Evolutionary conservation across 1,140 invertebrate genomes (phyloP), one percentile per base, ranked within the genome.

Genomic region (Philotrypesis tridentata): DNA sequence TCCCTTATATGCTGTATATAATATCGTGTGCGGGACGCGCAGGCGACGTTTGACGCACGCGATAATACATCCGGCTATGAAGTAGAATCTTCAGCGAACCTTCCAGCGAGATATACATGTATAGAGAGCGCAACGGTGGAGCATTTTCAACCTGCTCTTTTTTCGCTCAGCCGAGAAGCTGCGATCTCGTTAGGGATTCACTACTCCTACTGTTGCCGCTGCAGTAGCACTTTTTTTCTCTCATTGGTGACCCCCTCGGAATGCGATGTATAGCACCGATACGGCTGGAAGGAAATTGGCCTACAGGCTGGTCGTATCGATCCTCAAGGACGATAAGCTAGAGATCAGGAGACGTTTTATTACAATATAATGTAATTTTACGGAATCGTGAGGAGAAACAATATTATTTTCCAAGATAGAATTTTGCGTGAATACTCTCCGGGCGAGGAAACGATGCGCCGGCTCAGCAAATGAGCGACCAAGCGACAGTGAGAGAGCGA

Each of bases 1-100:
- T 31, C 5, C 43, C n/a, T n/a, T n/a, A n/a, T n/a, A n/a, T n/a
- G 21, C n/a, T n/a, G 33, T 61, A 40, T 21, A 8, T 65, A 65
- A 8, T n/a, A n/a, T n/a, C n/a, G n/a, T n/a, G 27, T 9, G 9
- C 61, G 6, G 25, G 11, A 27, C 11, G 12, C 40, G 3, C 25
- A 33, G 11, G 29, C 12, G 23, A 23, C 12, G 61, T 43, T 75
- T 75, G 23, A 25, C 40, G 78, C 31, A 40, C 68, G 31, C 29
- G 23, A 73, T 55, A 63, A 48, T 60, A 55, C 61, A 80, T 80
- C 70, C 79, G 67, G 71, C 72, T 80, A 55, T 48, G 73, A 80
- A 74, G 71, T 33, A 23, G 25, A 74, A 73, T 80, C 79, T 29
- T 37, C 37, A 23, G n/a, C 55, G 67, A 37, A 37, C 9, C 3